Evolutionary conservation across 2,888 invertebrate genomes (phyloP), one percentile per base, ranked within the genome.

Genomic region (Euclidia mi): DNA sequence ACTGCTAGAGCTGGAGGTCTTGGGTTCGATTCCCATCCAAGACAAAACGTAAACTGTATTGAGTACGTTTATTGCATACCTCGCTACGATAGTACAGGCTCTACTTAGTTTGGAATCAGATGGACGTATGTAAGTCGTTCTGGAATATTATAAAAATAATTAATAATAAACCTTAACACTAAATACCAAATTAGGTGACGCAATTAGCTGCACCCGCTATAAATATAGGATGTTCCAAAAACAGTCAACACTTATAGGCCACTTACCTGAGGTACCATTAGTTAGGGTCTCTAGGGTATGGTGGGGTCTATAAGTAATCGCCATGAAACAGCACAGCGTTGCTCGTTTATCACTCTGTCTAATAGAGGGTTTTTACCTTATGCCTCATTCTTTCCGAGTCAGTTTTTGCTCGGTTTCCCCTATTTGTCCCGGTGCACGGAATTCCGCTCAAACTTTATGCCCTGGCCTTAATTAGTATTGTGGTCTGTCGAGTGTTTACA

Each of bases 281-380:
- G 57, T 65, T 60, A 72, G 70, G 40, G 53, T 42, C 75, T 64
- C 71, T 37, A 56, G 76, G 69, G 76, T 69, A 63, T 56, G 48
- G 62, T 46, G 34, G 55, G 61, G 64, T 64, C 62, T 57, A 65
- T 73, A 73, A 76, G 78, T 83, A 82, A 87, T 85, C 79, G 79
- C 79, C 79, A 78, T 81, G 81, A 78, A 82, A 81, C 79, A 79
- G 77, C 76, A 78, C 66, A 65, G 72, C 57, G 57, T 46, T 46
- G 76, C 72, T 83, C 85, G 81, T 88, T 84, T 85, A 82, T 89
- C 87, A 88, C 84, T 65, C 68, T 64, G 59, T 52, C 77, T 83
- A 86, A 87, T 85, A 84, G 85, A 83, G 76, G n/a, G 85, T 85
- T 87, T 87, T 87, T 85, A 78, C 79, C 75, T 77, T 80, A 82